These are phyloP conservation scores for Arrhamphus sclerolepis DNA, from an alignment of 2,797 vertebrate species.

Conservation along the genomic window DNA sequence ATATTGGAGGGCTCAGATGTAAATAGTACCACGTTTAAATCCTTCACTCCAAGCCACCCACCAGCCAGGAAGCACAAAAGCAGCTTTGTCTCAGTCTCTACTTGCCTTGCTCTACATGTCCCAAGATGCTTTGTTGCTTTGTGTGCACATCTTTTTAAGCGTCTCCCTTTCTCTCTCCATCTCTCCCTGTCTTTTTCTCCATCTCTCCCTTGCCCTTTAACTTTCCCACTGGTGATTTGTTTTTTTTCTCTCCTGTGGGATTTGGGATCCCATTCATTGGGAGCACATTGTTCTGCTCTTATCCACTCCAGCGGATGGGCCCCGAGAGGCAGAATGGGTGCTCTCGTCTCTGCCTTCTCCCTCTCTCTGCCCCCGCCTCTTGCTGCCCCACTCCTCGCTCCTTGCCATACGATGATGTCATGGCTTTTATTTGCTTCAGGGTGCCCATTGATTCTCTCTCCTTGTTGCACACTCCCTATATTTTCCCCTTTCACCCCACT, in stretches of 20 bases:
- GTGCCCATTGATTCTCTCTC: constrained; percentile 72
- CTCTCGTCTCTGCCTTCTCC: constrained; percentile 44
- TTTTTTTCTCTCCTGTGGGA: constrained; percentile 75
- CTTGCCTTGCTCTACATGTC: constrained; percentile 79
- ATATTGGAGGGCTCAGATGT: constrained; percentile 68
- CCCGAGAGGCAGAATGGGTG: constrained; percentile 71
- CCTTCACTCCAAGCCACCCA: constrained; percentile 71
- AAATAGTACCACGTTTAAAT: constrained; percentile 62
- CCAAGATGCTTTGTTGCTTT: constrained; percentile 78
- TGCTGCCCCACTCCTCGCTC: constrained; percentile 51
- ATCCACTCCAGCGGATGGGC: constrained; percentile 77
- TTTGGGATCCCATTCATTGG: constrained; percentile 77
- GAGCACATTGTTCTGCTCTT: constrained; percentile 74
- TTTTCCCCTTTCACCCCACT: constrained; percentile 49
- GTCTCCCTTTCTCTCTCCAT: constrained; percentile 62
- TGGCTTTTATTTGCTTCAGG: constrained; percentile 73
- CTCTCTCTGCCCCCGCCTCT: constrained; percentile 26
- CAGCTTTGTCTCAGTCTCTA: constrained; percentile 73
- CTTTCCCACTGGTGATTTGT: constrained; percentile 76
- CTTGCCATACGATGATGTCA: constrained; percentile 80
- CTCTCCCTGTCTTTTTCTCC: constrained; percentile 55
- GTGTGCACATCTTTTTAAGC: constrained; percentile 74
- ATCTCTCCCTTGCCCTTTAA: constrained; percentile 47
- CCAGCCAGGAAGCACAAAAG: constrained; percentile 72
- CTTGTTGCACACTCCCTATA: constrained; percentile 68